A percentile compares a stretch with the other conserved stretches of the same genome.
Conservation (phyloP, 2,113 vertebrate species). For the Charadrius vociferus region DNA sequence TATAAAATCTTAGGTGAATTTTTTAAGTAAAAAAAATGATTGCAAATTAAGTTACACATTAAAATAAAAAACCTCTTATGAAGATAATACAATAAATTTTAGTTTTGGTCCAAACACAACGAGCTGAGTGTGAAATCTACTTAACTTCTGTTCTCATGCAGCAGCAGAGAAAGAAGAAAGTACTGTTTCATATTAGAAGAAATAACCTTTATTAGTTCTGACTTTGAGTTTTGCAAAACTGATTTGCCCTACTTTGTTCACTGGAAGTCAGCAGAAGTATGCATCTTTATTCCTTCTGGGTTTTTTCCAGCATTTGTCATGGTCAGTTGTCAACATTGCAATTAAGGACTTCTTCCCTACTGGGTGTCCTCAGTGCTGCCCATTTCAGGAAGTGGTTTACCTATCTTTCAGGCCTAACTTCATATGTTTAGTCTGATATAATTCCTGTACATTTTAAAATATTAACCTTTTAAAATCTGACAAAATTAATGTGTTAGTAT, state of each 20-base stretch:
- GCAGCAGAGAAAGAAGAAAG: not conserved
- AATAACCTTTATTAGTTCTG: not conserved
- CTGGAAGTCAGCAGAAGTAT: not conserved
- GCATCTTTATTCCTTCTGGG: not conserved
- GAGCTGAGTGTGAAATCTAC: not conserved
- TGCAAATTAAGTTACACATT: not conserved
- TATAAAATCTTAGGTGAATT: not conserved
- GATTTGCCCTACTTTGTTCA: not conserved
- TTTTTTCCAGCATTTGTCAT: not conserved
- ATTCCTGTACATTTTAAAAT: not conserved
- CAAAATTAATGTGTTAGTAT: not conserved
- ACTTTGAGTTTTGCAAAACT: not conserved
- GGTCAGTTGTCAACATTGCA: not conserved
- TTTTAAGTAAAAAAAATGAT: not conserved
- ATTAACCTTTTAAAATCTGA: not conserved
- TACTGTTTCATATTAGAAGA: not conserved
- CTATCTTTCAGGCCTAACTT: not conserved
- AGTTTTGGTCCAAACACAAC: not conserved
- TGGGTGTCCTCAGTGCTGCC: not conserved
- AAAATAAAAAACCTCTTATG: not conserved
- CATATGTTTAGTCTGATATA: not conserved
- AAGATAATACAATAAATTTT: not conserved
- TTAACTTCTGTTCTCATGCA: not conserved
- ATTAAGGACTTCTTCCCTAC: not conserved
- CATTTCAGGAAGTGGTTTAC: not conserved